Percentiles rank a stretch among this genome's conserved stretches.
phyloP scores from a whole-genome alignment of 64 coral and sea anemone species.

The Montipora capricornis region DNA sequence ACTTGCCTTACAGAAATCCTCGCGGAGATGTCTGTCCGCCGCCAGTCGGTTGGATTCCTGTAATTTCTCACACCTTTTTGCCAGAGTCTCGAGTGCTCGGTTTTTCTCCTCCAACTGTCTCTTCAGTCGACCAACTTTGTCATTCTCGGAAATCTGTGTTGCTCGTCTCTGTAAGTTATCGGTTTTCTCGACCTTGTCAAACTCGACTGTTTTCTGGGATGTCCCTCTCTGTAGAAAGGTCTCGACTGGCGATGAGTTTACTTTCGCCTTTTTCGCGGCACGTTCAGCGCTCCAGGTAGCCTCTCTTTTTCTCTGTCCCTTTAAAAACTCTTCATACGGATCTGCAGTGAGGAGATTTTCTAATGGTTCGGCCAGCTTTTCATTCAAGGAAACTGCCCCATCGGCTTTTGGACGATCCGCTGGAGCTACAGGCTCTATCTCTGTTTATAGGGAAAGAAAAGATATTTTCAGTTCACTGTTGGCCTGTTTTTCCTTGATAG shows the following conservation, averaged over 20 bases:
- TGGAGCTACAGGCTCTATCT: background rate
- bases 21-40: background rate
- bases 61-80: background rate
- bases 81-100: background rate
- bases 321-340: slow-evolving; percentile 11
- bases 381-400: background rate
- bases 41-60: background rate
- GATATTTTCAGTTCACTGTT: background rate
- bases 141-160: background rate
- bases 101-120: background rate
- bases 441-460: background rate
- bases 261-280: background rate
- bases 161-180: background rate
- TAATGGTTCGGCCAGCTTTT: background rate
- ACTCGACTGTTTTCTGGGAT: background rate
- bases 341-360: background rate
- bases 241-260: background rate
- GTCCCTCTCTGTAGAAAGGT: background rate
- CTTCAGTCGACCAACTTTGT: background rate
- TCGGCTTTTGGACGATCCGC: background rate
- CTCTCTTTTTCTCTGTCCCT: background rate
- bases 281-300: slow-evolving; percentile 1
- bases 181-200: background rate
- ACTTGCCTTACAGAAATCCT: background rate
- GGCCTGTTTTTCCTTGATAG: background rate